Percentiles rank a stretch among this genome's conserved stretches.
These are phyloP conservation scores for Crotophaga sulcirostris DNA, from an alignment of 2,113 vertebrate genomes.

Conservation along the genomic window DNA sequence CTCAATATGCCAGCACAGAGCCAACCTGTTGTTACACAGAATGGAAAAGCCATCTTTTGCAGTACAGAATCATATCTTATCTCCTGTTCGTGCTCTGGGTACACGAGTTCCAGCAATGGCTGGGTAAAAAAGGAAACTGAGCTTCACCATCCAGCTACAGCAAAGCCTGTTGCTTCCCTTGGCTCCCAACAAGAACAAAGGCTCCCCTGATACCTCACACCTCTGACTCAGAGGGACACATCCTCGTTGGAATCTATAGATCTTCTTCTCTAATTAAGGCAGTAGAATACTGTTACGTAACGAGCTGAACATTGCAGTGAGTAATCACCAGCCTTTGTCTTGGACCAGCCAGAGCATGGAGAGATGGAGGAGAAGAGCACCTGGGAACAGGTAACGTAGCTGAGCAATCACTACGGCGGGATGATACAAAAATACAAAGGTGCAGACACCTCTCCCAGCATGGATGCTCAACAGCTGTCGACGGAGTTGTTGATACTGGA, in stretches of 20 bases:
- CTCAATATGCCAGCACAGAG: neutral
- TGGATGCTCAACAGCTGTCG: too few relatives aligned
- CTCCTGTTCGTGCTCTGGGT: neutral
- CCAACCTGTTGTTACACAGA: rapidly evolving
- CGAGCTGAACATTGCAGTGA: neutral
- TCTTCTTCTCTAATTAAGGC: neutral
- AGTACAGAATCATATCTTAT: neutral
- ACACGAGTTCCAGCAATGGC: neutral
- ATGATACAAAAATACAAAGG: too few relatives aligned
- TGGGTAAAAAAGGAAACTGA: neutral
- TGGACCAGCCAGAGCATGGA: neutral
- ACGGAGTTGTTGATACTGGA: too few relatives aligned
- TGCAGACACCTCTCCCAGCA: too few relatives aligned
- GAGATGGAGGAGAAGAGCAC: neutral
- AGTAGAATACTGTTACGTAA: neutral
- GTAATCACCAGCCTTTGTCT: neutral
- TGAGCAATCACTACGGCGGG: neutral
- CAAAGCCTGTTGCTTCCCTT: neutral
- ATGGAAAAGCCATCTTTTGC: neutral
- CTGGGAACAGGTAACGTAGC: rapidly evolving
- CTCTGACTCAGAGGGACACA: neutral
- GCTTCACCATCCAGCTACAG: neutral
- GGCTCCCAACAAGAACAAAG: neutral
- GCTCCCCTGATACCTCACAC: neutral
- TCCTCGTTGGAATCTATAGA: neutral